A percentile compares a stretch with the other conserved stretches of the same genome.
phyloP scores from a whole-genome alignment of 1,140 invertebrate species.

The Drosophila sturtevanti region DNA sequence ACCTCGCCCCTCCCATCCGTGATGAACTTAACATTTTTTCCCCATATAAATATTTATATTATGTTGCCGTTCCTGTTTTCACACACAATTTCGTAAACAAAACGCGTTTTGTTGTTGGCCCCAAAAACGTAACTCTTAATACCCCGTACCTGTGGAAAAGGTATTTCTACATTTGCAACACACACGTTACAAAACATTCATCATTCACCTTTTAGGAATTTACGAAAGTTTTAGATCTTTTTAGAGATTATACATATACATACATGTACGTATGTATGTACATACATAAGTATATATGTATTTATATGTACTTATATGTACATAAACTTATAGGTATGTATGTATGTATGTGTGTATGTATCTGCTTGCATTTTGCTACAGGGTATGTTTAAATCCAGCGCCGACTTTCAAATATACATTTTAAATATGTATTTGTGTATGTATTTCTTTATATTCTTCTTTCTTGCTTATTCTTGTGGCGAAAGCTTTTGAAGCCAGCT shows the following conservation, averaged over 20 bases:
- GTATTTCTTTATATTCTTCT: conserved; percentile 36
- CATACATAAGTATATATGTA: no score
- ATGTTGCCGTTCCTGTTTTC: conserved; percentile 65
- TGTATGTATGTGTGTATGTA: no score
- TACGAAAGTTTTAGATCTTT: no score
- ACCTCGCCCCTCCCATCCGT: conserved; percentile 49
- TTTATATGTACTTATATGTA: no score
- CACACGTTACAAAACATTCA: background rate
- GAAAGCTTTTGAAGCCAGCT: conserved; percentile 25
- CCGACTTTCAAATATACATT: background rate
- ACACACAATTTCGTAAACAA: conserved; percentile 72
- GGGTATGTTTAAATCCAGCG: no score
- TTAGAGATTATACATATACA: no score
- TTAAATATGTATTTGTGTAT: no score
- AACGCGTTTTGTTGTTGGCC: conserved; percentile 69
- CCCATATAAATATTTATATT: conserved; percentile 61
- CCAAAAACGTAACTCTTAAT: conserved; percentile 4
- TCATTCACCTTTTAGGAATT: no score
- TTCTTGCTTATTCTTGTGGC: conserved; percentile 23
- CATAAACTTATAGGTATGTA: no score
- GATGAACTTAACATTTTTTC: conserved; percentile 56
- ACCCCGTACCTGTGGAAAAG: background rate
- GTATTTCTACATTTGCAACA: background rate
- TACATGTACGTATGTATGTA: no score
- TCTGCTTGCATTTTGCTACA: no score